Base-by-base conservation (phyloP, 1,140 invertebrate genomes). In the Plodia interpunctella region DNA sequence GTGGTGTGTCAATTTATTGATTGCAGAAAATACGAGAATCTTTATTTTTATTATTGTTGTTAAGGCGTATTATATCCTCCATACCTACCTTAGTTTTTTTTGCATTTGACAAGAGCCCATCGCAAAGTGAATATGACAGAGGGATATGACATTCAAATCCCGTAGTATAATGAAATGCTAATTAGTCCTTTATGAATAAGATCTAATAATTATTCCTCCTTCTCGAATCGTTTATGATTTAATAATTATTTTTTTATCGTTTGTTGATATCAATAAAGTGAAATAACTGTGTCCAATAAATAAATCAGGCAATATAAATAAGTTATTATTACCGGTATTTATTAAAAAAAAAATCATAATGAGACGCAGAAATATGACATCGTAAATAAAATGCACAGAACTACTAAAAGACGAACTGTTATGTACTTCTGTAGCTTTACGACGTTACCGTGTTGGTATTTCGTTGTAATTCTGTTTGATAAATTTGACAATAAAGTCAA, bases 401-500 rank as follows among this genome's bases (percentile, higher is more conserved):
- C 69, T 74, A 78, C 71, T 77, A 78, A 76, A 69, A 70, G 65
- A 63, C 68, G 54, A 68, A 69, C 57, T 70, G 65, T 72, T 63
- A 60, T 70, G 60, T 69, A 72, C 65, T 66, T 57, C 20, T 59
- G 55, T 35, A 68, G 72, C 52, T 78, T 78, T 77, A 83, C 68
- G 70, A 72, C 61, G 63, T 63, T 60, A 54, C 58, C 63, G 57
- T 70, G 59, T 65, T 74, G 66, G 69, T 78, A 73, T 78, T 76
- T 70, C 64, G 57, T 71, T 72, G 70, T 74, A 66, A 64, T 70
- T 60, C 67, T 59, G 53, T 74, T 74, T 76, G 68, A 79, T 76
- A 77, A 75, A 79, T 53, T 72, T 69, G 76, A 73, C 64, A 76
- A 75, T 81, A 80, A 80, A 85, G 71, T 74, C 61, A 70, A 66